Evolutionary conservation across 2,113 vertebrate genomes (phyloP), one percentile per base, ranked within the genome.

Genomic region (Phylloscopus whistleri): DNA sequence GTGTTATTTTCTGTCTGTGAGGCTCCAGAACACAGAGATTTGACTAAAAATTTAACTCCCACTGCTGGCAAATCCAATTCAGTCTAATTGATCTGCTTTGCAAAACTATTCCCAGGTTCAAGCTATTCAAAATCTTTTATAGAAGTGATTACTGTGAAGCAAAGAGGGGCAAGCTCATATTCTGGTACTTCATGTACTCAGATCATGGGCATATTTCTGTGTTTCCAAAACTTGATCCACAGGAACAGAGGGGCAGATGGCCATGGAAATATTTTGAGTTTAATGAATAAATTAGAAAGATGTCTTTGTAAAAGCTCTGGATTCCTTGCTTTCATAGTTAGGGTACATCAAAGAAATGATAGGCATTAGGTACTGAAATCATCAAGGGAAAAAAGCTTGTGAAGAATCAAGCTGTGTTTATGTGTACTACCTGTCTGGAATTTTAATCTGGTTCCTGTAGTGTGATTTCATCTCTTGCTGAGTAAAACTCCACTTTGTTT

Each of bases 21-120:
- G 46, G 16, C n/a, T 82, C 53, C 78, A 92, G 60, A 87, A 82
- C 24, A 63, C 17, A 76, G 56, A 72, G 49, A 84, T 56, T 52
- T 78, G 43, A 91, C 48, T 66, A 30, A 89, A 94, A 79, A 82
- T 79, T 82, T 79, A 91, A 91, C 77, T 93, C 81, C 78, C 77
- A 87, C 53, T 78, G 44, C 74, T 89, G 31, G 28, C 14, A 95
- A 95, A 94, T 82, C 37, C 26, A 93, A 55, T 89, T 84, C 64
- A 81, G 58, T 64, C 48, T 73, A 53, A 89, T 31, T 91, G 56
- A 89, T 82, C 66, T 69, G 20, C 28, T 89, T 89, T 93, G 82
- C 53, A 94, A 78, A 95, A 78, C n/a, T 82, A 51, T 84, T 95
- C 66, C 62, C 62, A 82, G 66, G 74, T 33, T 87, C 53, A 92